Conservation (phyloP, 2,113 vertebrate species). For the Amblyopsis rosae region DNA sequence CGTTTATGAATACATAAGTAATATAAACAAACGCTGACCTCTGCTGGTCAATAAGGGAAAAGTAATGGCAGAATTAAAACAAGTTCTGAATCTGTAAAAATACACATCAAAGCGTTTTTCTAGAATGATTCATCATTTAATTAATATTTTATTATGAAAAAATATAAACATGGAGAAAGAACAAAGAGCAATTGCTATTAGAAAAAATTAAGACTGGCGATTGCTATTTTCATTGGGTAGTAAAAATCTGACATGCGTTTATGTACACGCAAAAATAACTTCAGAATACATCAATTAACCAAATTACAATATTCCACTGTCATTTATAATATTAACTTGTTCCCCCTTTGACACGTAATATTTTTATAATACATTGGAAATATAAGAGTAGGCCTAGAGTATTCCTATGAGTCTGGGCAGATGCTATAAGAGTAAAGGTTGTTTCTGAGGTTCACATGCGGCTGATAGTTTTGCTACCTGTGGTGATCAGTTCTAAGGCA, state of each 20-base stretch:
- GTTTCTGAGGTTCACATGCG: not conserved
- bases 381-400: too few relatives aligned
- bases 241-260: too few relatives aligned
- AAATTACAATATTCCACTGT: too few relatives aligned
- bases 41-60: conserved; percentile 57
- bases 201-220: not conserved
- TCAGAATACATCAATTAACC: too few relatives aligned
- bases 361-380: too few relatives aligned
- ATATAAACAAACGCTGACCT: conserved; percentile 48
- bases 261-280: too few relatives aligned
- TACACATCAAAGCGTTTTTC: not conserved
- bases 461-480: conserved; percentile 72
- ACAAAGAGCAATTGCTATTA: too few relatives aligned
- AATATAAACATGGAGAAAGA: too few relatives aligned
- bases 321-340: too few relatives aligned
- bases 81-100: not conserved
- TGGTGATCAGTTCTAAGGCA: conserved; percentile 88
- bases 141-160: not conserved
- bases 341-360: too few relatives aligned
- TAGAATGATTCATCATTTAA: not conserved
- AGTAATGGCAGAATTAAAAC: not conserved
- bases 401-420: too few relatives aligned
- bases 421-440: not conserved
- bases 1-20: not conserved
- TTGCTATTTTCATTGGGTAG: too few relatives aligned